phyloP scores from a whole-genome alignment of 2,888 invertebrate species.

The Apodemia hepburni region DNA sequence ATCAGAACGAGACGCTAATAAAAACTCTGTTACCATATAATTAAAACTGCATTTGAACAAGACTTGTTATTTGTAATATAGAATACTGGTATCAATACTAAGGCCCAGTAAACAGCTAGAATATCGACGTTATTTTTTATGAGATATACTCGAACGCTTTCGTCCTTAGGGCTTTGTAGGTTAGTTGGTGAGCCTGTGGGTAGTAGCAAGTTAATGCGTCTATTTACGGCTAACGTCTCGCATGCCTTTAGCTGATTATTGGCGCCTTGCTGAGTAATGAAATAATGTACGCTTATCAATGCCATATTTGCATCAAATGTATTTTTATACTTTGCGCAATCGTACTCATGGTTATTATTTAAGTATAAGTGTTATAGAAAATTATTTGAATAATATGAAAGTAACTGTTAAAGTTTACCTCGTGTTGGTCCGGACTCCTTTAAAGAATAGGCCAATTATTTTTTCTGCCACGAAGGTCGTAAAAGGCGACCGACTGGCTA shows the following conservation, averaged over 20 bases:
- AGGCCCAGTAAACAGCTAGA: constrained; percentile 33
- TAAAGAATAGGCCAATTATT: too few species aligned
- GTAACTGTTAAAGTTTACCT: too few species aligned
- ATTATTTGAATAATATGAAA: too few species aligned
- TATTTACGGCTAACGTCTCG: constrained; percentile 47
- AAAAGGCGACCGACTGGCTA: too few species aligned
- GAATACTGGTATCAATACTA: constrained; percentile 13
- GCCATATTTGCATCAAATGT: constrained; percentile 41
- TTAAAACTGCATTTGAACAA: constrained; percentile 10
- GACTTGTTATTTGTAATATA: constrained; percentile 5
- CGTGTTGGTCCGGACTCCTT: too few species aligned
- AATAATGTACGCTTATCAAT: constrained; percentile 62
- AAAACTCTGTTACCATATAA: constrained; percentile 8
- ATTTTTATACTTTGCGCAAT: constrained; percentile 33
- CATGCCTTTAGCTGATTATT: constrained; percentile 54
- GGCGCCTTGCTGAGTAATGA: constrained; percentile 64
- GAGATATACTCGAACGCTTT: constrained; percentile 31
- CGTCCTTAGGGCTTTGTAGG: constrained; percentile 53
- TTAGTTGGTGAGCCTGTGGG: constrained; percentile 50
- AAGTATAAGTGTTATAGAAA: too few species aligned
- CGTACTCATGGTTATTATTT: neutral
- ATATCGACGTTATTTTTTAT: constrained; percentile 36
- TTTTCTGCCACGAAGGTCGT: too few species aligned
- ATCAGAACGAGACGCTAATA: neutral
- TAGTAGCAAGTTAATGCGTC: constrained; percentile 44